Evolutionary conservation across 2,888 invertebrate species (phyloP).

Genomic region (Eristalis tenax): DNA sequence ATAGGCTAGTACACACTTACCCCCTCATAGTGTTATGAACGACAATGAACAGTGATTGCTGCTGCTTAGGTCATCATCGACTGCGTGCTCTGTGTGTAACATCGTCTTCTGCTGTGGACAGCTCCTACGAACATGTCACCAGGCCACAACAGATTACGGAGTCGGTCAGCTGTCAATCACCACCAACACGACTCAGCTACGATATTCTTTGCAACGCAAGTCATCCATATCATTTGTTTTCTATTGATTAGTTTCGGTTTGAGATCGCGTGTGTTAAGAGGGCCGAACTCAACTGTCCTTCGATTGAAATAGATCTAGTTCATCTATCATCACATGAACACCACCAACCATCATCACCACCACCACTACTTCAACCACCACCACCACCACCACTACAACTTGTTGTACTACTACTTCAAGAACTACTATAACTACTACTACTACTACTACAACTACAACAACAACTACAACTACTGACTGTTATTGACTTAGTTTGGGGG

Average conservation of each 20-base stretch:
- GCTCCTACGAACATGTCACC: constrained; percentile 45
- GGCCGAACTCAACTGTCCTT: constrained; percentile 12
- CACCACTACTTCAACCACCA: constrained; percentile 40
- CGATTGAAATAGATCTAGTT: constrained; percentile 48
- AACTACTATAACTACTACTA: constrained; percentile 64
- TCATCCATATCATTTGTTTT: constrained; percentile 48
- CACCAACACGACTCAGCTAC: constrained; percentile 2
- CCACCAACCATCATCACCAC: constrained; percentile 71
- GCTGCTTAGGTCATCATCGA: constrained; percentile 42
- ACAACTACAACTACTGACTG: constrained; percentile 42
- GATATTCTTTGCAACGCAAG: constrained; percentile 22
- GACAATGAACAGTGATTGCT: constrained; percentile 7
- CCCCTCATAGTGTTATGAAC: constrained; percentile 41
- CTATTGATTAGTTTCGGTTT: constrained; percentile 48
- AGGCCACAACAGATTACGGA: constrained; percentile 48
- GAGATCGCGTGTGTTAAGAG: background rate
- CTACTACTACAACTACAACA: constrained; percentile 70
- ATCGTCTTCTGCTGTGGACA: constrained; percentile 55
- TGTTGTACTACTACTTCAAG: constrained; percentile 37
- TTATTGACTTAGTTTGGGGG: constrained; percentile 51
- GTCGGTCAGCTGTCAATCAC: constrained; percentile 43
- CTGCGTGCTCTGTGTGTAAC: constrained; percentile 24
- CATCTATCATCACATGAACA: constrained; percentile 65
- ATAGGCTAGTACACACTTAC: constrained; percentile 7
- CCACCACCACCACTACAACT: constrained; percentile 37